phyloP scores from a whole-genome alignment of 1,140 invertebrate genomes.

The Ylistrum balloti region DNA sequence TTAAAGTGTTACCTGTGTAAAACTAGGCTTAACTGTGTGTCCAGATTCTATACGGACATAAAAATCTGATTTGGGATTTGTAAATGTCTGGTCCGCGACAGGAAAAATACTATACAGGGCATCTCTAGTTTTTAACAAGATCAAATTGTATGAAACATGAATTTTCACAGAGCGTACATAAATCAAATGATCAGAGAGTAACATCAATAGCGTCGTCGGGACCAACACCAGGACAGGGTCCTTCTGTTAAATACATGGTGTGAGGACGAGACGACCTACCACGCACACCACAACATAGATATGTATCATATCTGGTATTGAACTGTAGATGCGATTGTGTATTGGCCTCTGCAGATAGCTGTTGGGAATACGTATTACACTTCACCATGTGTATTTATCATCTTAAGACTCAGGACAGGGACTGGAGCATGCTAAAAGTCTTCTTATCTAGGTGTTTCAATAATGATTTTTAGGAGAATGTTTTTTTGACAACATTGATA shows the following conservation, averaged over 20 bases:
- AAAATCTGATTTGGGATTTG: neutral
- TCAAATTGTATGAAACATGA: constrained; percentile 17
- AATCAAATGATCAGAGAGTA: constrained; percentile 14
- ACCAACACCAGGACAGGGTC: neutral
- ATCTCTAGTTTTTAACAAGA: neutral
- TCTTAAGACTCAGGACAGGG: neutral
- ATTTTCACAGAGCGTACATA: constrained; percentile 27
- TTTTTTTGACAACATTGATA: constrained; percentile 8
- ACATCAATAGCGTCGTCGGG: neutral
- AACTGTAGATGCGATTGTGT: constrained; percentile 33
- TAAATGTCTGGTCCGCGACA: neutral
- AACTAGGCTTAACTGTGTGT: neutral
- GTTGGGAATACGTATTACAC: neutral
- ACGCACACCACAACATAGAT: constrained; percentile 13
- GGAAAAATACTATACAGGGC: neutral
- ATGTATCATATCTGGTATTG: constrained; percentile 27
- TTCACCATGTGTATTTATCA: neutral
- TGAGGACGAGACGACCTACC: neutral
- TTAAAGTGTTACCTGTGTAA: neutral
- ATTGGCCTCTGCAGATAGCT: neutral
- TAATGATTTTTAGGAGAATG: constrained; percentile 36
- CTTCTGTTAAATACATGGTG: neutral
- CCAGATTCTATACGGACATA: neutral
- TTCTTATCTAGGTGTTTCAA: neutral
- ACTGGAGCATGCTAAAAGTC: constrained; percentile 12